Evolutionary conservation across 2,888 invertebrate species (phyloP), one percentile per base, ranked within the genome.

Genomic region (Auanema sp.): DNA sequence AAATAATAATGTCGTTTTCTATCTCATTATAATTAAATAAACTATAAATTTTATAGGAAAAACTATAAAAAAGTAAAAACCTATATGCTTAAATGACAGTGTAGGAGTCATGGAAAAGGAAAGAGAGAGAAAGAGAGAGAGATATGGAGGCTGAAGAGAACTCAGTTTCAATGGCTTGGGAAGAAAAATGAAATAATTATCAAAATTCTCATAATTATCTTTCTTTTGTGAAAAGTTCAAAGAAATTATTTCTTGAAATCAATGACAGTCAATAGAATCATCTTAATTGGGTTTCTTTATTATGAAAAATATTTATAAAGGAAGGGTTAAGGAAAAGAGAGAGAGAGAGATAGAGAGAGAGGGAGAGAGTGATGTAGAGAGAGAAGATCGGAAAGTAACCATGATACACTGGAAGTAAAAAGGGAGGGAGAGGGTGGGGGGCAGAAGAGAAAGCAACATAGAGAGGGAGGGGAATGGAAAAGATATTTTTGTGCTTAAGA

Each of bases 301-400:
- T 25, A n/a, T n/a, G 12, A 23, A 21, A 52, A 52, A 5, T 52
- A 52, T 2, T 16, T 25, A 8, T 23, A 24, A 52, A 21, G 18
- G 24, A 21, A 52, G 2, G 6, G 18, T 21, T 21, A 52, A 25
- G n/a, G 18, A 12, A 51, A 51, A 51, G 51, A 51, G 21, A 21
- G 51, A 12, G n/a, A n/a, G n/a, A n/a, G n/a, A n/a, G n/a, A n/a
- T n/a, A n/a, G n/a, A n/a, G n/a, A n/a, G n/a, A n/a, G n/a, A n/a
- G n/a, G n/a, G n/a, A n/a, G n/a, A n/a, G n/a, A n/a, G n/a, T n/a
- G n/a, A n/a, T n/a, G n/a, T n/a, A n/a, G n/a, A 51, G 12, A n/a
- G 24, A 52, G 24, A 59, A 58, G 60, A 54, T 54, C 16, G 56
- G 50, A 59, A 52, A 60, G 56, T 52, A 55, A 59, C 49, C 58